Percentiles rank a stretch among this genome's conserved stretches.
These are phyloP conservation scores for Platycnemis pennipes DNA, from an alignment of 2,888 invertebrate species.

Conservation along the genomic window DNA sequence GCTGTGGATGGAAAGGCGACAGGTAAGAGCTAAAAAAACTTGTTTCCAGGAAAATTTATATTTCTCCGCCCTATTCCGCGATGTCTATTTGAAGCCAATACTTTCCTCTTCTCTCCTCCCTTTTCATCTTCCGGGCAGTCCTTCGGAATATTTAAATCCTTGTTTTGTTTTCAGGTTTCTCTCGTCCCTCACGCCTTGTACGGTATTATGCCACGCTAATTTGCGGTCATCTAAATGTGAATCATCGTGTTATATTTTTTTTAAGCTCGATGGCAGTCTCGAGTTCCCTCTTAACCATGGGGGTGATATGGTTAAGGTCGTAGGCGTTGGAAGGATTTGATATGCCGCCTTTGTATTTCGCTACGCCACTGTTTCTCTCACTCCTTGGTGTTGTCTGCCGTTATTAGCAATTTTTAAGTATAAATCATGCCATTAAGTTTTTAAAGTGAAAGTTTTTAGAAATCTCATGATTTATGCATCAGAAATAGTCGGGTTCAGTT, in stretches of 20 bases:
- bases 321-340: slow-evolving; percentile 12
- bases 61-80: not conserved
- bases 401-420: slow-evolving; percentile 13
- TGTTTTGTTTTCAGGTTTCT: not conserved
- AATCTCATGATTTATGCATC: slow-evolving; percentile 36
- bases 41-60: not conserved
- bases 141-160: not conserved
- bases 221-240: not conserved
- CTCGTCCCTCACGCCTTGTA: not conserved
- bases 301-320: not conserved
- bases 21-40: not conserved
- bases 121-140: no score
- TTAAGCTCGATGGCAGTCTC: not conserved
- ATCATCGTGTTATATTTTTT: not conserved
- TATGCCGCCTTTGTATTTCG: not conserved
- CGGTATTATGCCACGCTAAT: not conserved
- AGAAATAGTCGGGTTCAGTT: slow-evolving; percentile 26
- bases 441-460: slow-evolving; percentile 28
- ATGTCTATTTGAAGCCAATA: not conserved
- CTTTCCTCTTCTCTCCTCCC: no score
- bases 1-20: not conserved
- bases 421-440: slow-evolving; percentile 29
- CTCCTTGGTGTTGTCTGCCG: not conserved
- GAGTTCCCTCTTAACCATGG: not conserved
- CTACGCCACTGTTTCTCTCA: slow-evolving; percentile 1